Conservation (phyloP, 2,113 vertebrate species). For the Ageneiosus marmoratus region DNA sequence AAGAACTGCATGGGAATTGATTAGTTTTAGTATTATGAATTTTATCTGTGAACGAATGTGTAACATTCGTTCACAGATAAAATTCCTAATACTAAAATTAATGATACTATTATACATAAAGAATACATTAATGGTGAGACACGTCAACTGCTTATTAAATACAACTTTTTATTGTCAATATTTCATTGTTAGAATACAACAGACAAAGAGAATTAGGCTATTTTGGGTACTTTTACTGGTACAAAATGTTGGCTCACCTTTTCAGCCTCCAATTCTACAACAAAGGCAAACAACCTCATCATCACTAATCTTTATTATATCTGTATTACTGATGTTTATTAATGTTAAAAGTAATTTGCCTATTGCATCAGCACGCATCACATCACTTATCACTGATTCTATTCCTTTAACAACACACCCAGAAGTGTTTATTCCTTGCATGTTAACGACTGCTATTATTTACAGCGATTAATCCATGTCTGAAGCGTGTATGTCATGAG, state of each 20-base stretch:
- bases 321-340: no score
- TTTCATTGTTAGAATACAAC: no score
- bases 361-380: neutral
- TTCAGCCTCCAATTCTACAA: neutral
- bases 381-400: neutral
- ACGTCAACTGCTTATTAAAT: no score
- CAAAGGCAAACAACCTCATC: neutral
- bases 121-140: no score
- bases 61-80: no score
- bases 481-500: constrained; percentile 72
- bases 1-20: no score
- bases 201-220: no score
- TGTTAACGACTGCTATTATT: constrained; percentile 31
- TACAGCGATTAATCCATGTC: constrained; percentile 87
- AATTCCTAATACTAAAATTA: no score
- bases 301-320: neutral
- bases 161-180: no score
- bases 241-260: neutral
- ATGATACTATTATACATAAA: no score
- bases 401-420: neutral
- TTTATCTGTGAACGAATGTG: no score
- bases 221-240: neutral
- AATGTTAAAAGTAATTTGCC: neutral
- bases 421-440: neutral
- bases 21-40: no score